phyloP scores from a whole-genome alignment of 2,888 invertebrate genomes.

The Cosmia pyralina region DNA sequence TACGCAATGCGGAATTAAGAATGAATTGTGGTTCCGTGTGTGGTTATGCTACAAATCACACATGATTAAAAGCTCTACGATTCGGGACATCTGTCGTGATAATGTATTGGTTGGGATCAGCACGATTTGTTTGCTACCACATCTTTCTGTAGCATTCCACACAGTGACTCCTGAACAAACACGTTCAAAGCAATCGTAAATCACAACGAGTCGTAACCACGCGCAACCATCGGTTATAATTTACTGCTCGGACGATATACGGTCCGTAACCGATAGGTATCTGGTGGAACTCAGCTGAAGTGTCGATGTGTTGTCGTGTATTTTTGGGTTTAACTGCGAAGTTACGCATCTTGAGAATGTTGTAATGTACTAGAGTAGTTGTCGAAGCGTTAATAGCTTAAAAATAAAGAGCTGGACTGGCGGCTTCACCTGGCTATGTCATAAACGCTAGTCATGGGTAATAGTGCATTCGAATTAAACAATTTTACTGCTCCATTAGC shows the following conservation, averaged over 20 bases:
- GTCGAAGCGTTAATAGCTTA: neutral
- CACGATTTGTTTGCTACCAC: conserved; percentile 38
- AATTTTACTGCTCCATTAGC: too few species aligned
- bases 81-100: conserved; percentile 23
- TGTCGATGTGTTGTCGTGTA: conserved; percentile 31
- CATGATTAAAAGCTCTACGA: conserved; percentile 1
- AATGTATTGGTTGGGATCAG: conserved; percentile 36
- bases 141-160: conserved; percentile 23
- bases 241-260: conserved; percentile 40
- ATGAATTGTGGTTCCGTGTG: neutral
- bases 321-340: conserved; percentile 11
- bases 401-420: neutral
- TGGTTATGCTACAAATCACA: conserved; percentile 17
- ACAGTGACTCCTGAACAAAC: conserved; percentile 25
- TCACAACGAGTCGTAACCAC: conserved; percentile 37
- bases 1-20: conserved; percentile 2
- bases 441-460: too few species aligned
- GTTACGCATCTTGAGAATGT: neutral
- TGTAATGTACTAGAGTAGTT: too few species aligned
- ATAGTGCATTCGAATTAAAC: too few species aligned
- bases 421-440: too few species aligned
- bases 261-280: conserved; percentile 11
- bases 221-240: conserved; percentile 43
- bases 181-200: conserved; percentile 50
- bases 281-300: conserved; percentile 29